phyloP scores from a whole-genome alignment of 2,797 vertebrate species.

The Rhabdophis nuchalis region DNA sequence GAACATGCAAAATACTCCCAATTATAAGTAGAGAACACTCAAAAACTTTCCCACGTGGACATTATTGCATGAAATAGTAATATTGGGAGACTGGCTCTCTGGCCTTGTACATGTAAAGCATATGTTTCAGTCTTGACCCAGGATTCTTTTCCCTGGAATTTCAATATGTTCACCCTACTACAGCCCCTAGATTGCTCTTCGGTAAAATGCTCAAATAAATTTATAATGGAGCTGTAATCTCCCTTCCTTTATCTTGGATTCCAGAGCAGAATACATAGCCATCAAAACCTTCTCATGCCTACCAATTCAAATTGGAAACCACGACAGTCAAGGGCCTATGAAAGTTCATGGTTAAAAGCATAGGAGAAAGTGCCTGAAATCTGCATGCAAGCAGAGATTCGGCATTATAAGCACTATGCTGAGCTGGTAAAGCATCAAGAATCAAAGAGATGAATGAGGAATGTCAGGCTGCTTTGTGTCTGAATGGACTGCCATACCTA shows the following conservation, averaged over 20 bases:
- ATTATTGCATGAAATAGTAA: not conserved
- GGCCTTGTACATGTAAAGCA: not conserved
- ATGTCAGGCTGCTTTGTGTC: constrained; percentile 30
- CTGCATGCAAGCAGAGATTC: not conserved
- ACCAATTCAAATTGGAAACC: not conserved
- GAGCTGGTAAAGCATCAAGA: constrained; percentile 20
- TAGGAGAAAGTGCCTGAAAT: not conserved
- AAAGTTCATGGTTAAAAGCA: not conserved
- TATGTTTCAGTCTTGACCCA: not conserved
- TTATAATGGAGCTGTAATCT: not conserved
- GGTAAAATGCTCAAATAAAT: not conserved
- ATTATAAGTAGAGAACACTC: not conserved
- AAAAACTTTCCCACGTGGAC: not conserved
- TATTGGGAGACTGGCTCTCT: not conserved
- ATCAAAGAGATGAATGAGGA: constrained; percentile 33
- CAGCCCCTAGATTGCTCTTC: not conserved
- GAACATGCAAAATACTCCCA: not conserved
- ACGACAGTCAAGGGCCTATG: not conserved
- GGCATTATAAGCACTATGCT: not conserved
- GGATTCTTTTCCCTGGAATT: not conserved
- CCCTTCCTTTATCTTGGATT: not conserved
- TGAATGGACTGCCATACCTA: constrained; percentile 30
- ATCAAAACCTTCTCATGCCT: not conserved
- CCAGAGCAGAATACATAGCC: not conserved
- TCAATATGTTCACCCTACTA: not conserved